phyloP scores from a whole-genome alignment of 2,797 vertebrate genomes.

The Cheracebus regulus region DNA sequence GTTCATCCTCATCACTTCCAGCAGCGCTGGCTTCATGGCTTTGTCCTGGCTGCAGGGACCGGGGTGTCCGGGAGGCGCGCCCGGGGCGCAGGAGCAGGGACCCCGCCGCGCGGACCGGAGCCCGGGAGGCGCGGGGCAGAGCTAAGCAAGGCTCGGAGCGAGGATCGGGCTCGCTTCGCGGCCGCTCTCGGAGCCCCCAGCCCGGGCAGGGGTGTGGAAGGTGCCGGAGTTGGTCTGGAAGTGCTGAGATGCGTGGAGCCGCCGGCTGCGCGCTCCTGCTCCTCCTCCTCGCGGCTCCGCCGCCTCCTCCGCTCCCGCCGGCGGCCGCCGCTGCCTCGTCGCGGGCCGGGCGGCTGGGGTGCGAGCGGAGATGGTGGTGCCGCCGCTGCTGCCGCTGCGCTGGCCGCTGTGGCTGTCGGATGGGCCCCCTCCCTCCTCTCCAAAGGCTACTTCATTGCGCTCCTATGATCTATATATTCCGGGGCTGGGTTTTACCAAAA shows the following conservation, averaged over 20 bases:
- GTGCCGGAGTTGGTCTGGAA: conserved; percentile 67
- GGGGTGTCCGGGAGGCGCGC: conserved; percentile 64
- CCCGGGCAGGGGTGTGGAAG: conserved; percentile 13
- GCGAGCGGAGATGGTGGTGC: conserved; percentile 44
- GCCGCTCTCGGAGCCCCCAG: conserved; percentile 45
- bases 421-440: conserved; percentile 63
- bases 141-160: neutral
- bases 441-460: conserved; percentile 79
- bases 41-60: conserved; percentile 69
- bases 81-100: conserved; percentile 63
- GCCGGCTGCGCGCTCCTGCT: conserved; percentile 46
- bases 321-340: conserved; percentile 65
- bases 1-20: conserved; percentile 98
- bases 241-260: conserved; percentile 56
- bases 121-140: conserved; percentile 20
- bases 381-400: conserved; percentile 41
- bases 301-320: conserved; percentile 49
- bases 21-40: conserved; percentile 95
- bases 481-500: conserved; percentile 79
- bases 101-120: conserved; percentile 37
- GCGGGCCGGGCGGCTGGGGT: conserved; percentile 46
- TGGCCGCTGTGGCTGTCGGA: conserved; percentile 59
- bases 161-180: neutral
- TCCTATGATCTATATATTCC: conserved; percentile 75
- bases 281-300: conserved; percentile 43